Conservation (phyloP, 2,797 vertebrate species). For the Girardinus metallicus region DNA sequence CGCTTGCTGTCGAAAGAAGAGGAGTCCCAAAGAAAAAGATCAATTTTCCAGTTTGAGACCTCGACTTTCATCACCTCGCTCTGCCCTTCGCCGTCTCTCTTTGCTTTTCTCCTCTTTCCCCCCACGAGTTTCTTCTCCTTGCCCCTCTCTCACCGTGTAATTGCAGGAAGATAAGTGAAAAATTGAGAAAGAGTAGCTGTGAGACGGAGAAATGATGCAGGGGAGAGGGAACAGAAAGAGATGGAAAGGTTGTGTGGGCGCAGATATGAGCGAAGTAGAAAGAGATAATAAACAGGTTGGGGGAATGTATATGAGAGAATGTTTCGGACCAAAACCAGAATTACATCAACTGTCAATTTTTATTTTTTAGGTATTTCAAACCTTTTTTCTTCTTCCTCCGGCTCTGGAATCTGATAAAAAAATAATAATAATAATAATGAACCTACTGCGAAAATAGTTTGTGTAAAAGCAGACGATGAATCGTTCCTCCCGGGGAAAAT, state of each 20-base stretch:
- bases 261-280: neutral
- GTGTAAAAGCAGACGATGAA: neutral
- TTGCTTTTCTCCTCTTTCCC: slow-evolving; percentile 22
- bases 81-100: slow-evolving; percentile 5
- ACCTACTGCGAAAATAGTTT: neutral
- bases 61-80: slow-evolving; percentile 55
- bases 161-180: slow-evolving; percentile 52
- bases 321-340: neutral
- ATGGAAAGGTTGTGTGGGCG: neutral
- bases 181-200: slow-evolving; percentile 37
- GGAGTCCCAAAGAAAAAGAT: slow-evolving; percentile 62
- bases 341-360: neutral
- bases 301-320: slow-evolving; percentile 5
- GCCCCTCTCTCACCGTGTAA: slow-evolving; percentile 24
- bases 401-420: neutral
- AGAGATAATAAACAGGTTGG: slow-evolving; percentile 3
- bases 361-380: neutral
- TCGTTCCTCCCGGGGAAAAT: neutral
- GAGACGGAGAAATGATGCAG: slow-evolving; percentile 16
- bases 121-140: slow-evolving; percentile 15
- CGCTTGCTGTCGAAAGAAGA: slow-evolving; percentile 57
- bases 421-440: neutral
- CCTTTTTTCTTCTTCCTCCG: neutral
- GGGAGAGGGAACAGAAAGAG: slow-evolving; percentile 16
- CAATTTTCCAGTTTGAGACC: slow-evolving; percentile 72